A percentile compares a stretch with the other conserved stretches of the same genome.
Conservation (phyloP, 2,888 invertebrate species). For the Conomelus anceps region DNA sequence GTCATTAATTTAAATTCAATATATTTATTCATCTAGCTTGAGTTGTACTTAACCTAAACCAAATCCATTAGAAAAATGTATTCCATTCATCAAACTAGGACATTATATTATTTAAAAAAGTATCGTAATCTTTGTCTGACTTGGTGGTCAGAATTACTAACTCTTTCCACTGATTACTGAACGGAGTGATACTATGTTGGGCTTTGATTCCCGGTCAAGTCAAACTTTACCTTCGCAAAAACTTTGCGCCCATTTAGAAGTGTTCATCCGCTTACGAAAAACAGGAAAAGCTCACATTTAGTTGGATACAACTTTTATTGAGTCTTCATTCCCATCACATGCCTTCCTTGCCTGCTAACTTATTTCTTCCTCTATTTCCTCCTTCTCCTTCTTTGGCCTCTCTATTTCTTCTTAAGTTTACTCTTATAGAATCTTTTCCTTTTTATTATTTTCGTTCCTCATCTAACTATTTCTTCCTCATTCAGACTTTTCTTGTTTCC, state of each 20-base stretch:
- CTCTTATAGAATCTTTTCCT: background rate
- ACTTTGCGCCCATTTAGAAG: background rate
- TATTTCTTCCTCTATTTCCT: background rate
- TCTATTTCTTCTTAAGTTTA: too few relatives aligned
- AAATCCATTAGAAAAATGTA: too few relatives aligned
- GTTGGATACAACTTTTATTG: background rate
- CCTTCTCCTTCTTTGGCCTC: too few relatives aligned
- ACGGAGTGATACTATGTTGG: too few relatives aligned
- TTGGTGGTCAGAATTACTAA: background rate
- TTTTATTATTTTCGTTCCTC: background rate
- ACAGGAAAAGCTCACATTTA: background rate
- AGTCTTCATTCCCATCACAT: background rate
- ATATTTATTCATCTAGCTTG: too few relatives aligned
- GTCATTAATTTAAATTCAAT: too few relatives aligned
- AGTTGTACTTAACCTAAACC: too few relatives aligned
- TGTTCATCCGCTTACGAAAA: background rate
- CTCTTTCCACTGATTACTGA: background rate
- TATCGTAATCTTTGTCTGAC: background rate
- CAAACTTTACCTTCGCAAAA: background rate
- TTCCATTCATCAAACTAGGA: too few relatives aligned
- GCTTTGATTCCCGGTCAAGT: background rate
- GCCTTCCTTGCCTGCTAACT: background rate
- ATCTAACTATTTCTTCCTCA: too few relatives aligned
- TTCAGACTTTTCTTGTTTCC: too few relatives aligned
- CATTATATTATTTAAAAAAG: too few relatives aligned